Conservation (phyloP, 1,140 invertebrate species). For the Drosophila kohkoa region DNA sequence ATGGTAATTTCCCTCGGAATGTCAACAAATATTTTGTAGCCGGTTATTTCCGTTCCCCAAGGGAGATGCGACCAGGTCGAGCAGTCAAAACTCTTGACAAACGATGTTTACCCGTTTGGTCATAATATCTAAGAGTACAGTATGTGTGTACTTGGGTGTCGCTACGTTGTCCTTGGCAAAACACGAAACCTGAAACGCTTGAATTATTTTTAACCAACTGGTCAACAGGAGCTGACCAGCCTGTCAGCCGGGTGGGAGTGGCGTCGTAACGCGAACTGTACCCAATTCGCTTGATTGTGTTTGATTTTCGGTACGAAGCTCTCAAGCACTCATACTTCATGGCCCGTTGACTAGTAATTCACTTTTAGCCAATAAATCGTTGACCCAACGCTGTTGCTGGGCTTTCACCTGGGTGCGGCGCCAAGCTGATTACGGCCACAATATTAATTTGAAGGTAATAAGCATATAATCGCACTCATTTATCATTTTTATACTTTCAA, state of each 20-base stretch:
- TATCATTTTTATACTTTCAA: constrained; percentile 68
- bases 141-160: constrained; percentile 23
- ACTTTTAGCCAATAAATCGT: constrained; percentile 76
- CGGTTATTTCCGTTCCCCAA: constrained; percentile 45
- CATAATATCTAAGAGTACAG: constrained; percentile 23
- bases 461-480: constrained; percentile 75
- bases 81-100: constrained; percentile 72
- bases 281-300: constrained; percentile 81
- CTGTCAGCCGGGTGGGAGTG: constrained; percentile 46
- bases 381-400: constrained; percentile 16
- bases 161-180: constrained; percentile 53
- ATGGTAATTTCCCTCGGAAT: constrained; percentile 80
- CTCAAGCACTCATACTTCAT: constrained; percentile 23
- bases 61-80: constrained; percentile 2
- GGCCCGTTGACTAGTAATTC: constrained; percentile 63
- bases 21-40: constrained; percentile 82
- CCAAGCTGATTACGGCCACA: constrained; percentile 62
- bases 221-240: constrained; percentile 24
- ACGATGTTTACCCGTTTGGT: constrained; percentile 73
- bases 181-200: constrained; percentile 58
- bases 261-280: constrained; percentile 54
- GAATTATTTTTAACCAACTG: constrained; percentile 76
- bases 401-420: constrained; percentile 54
- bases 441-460: constrained; percentile 79
- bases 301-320: constrained; percentile 59